Conservation (phyloP, 92 coral and sea anemone genomes). For the Muricea muricata region DNA sequence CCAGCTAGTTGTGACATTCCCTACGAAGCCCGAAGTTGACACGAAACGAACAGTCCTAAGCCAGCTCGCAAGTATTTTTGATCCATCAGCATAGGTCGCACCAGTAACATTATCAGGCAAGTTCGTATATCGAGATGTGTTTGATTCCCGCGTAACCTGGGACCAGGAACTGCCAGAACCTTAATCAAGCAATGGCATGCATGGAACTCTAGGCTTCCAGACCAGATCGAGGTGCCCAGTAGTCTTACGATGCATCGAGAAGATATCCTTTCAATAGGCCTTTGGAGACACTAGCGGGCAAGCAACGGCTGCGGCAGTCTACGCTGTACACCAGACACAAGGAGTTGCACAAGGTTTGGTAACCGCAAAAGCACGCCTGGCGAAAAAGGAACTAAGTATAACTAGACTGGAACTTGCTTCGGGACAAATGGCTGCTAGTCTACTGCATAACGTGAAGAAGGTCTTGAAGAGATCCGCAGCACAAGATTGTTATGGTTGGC, state of each 20-base stretch:
- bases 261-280: not conserved
- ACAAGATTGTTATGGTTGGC: not conserved
- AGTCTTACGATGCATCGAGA: not conserved
- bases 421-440: not conserved
- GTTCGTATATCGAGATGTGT: not conserved
- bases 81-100: not conserved
- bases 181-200: conserved; percentile 23
- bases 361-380: conserved; percentile 29
- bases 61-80: not conserved
- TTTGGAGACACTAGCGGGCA: not conserved
- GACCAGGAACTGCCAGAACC: conserved; percentile 29
- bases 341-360: not conserved
- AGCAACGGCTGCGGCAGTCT: not conserved
- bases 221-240: not conserved
- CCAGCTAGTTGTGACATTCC: not conserved
- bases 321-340: not conserved
- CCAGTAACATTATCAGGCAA: not conserved
- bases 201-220: not conserved
- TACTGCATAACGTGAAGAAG: conserved; percentile 17
- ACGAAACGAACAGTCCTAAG: not conserved
- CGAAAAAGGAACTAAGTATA: conserved; percentile 43
- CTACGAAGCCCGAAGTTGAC: not conserved
- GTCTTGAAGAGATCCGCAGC: not conserved
- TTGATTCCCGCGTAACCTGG: not conserved
- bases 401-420: not conserved